Percentiles rank a stretch among this genome's conserved stretches.
These are phyloP conservation scores for Sebastes trivittatus DNA, from an alignment of 2,797 vertebrate species.

Conservation along the genomic window DNA sequence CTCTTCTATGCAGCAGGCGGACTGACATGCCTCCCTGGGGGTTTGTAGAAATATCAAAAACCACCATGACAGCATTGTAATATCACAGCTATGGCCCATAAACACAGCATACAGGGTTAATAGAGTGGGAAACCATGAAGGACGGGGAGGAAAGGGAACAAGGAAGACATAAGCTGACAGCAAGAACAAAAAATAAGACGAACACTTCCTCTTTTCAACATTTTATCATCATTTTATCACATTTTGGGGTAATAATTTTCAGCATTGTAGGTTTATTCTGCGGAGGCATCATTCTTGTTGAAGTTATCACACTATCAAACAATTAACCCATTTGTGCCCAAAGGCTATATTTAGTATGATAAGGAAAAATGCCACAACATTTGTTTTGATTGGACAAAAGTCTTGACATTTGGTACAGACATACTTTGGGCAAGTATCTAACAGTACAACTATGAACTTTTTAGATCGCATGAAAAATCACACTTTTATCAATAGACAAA, in stretches of 20 bases:
- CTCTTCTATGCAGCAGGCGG: not conserved
- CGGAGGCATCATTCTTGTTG: not conserved
- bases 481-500: no score
- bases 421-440: no score
- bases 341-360: no score
- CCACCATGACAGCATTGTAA: not conserved
- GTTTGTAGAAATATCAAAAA: slow-evolving; percentile 3
- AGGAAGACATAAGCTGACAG: not conserved
- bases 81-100: slow-evolving; percentile 8
- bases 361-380: no score
- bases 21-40: not conserved
- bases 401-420: no score
- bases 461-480: no score
- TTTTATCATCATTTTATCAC: not conserved
- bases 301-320: not conserved
- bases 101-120: slow-evolving; percentile 3
- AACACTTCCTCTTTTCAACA: not conserved
- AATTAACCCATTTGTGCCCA: no score
- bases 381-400: no score
- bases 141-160: not conserved
- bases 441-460: no score
- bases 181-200: not conserved
- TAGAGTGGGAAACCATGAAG: slow-evolving; percentile 2
- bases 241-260: not conserved
- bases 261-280: not conserved